Evolutionary conservation across 2,888 invertebrate species (phyloP).

Genomic region (Listrodromus nycthemerus): DNA sequence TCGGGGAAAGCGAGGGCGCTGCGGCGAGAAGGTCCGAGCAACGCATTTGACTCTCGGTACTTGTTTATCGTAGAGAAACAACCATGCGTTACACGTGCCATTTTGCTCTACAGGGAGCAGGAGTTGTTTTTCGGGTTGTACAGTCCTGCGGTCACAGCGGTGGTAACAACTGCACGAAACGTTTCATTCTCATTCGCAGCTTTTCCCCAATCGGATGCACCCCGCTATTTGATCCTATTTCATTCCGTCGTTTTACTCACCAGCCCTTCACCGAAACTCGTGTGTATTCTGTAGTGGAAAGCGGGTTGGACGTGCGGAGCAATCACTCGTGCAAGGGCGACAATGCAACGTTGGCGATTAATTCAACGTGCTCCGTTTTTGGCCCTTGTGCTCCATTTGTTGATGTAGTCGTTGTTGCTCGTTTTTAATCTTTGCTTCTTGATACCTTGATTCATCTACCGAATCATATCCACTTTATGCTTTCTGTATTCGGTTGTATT

Average conservation of each 20-base stretch:
- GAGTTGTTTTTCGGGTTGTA: slow-evolving; percentile 33
- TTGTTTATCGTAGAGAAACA: slow-evolving; percentile 27
- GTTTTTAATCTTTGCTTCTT: too few relatives aligned
- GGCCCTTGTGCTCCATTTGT: too few relatives aligned
- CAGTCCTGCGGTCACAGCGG: slow-evolving; percentile 5
- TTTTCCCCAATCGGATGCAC: background rate
- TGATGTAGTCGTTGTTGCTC: too few relatives aligned
- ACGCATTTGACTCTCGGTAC: slow-evolving; percentile 28
- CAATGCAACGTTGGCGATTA: too few relatives aligned
- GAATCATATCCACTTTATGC: too few relatives aligned
- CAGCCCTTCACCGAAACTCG: background rate
- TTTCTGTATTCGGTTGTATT: too few relatives aligned
- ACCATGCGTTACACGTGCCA: slow-evolving; percentile 7
- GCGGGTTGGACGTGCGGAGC: too few relatives aligned
- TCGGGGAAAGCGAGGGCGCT: slow-evolving; percentile 23
- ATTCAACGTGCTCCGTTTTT: too few relatives aligned
- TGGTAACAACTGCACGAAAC: slow-evolving; percentile 23
- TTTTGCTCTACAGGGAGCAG: slow-evolving; percentile 3
- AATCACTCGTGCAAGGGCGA: too few relatives aligned
- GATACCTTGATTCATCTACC: too few relatives aligned
- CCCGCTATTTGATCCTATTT: background rate
- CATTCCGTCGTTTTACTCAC: background rate
- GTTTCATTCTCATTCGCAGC: slow-evolving; percentile 26
- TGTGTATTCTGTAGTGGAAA: background rate
- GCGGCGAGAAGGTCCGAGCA: background rate